These are phyloP conservation scores for Plebejus argus DNA, from an alignment of 2,888 invertebrate genomes.

Conservation along the genomic window DNA sequence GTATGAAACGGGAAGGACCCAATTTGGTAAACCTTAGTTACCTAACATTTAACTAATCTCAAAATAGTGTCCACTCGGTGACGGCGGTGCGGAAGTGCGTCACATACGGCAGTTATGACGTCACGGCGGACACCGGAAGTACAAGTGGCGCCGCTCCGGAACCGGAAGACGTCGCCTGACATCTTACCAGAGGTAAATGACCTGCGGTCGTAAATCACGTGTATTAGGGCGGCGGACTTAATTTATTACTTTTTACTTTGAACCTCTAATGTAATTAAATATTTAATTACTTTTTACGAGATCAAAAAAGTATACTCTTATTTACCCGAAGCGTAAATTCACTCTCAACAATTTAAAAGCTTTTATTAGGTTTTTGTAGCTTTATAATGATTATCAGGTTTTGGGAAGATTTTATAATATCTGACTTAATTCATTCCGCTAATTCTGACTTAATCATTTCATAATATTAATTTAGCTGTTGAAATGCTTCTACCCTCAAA, in stretches of 20 bases:
- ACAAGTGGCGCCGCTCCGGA: slow-evolving; percentile 69
- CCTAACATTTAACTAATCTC: background rate
- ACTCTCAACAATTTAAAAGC: background rate
- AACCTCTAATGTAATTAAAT: slow-evolving; percentile 33
- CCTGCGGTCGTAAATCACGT: slow-evolving; percentile 50
- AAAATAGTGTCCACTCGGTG: slow-evolving; percentile 1
- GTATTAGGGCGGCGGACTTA: background rate
- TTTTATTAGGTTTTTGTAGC: background rate
- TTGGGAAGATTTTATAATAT: background rate
- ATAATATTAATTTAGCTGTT: background rate
- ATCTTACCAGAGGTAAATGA: slow-evolving; percentile 67
- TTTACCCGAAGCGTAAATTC: background rate
- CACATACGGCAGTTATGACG: slow-evolving; percentile 65
- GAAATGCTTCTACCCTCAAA: slow-evolving; percentile 40
- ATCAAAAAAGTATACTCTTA: background rate
- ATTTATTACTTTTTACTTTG: slow-evolving; percentile 7
- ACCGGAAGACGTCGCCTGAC: slow-evolving; percentile 67
- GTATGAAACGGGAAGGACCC: too few relatives aligned
- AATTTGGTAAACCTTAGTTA: background rate
- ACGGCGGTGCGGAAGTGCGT: slow-evolving; percentile 64
- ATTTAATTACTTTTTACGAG: slow-evolving; percentile 2
- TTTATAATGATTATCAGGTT: background rate
- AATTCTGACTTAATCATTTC: background rate
- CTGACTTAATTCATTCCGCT: background rate
- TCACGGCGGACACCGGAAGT: slow-evolving; percentile 71